Evolutionary conservation across 2,888 invertebrate species (phyloP), one percentile per base, ranked within the genome.

Genomic region (Drosophila siamana): DNA sequence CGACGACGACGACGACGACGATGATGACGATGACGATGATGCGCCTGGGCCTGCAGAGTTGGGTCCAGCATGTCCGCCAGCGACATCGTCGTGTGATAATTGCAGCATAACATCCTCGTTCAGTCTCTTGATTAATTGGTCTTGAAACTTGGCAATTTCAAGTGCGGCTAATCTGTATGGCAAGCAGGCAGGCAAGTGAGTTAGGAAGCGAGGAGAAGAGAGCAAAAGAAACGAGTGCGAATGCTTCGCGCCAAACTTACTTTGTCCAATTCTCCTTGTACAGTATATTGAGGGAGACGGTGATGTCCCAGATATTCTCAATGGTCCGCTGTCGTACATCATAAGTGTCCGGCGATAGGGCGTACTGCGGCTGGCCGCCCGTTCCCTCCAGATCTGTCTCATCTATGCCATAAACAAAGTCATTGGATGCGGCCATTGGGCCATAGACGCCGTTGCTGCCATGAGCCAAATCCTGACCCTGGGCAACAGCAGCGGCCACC

Each of bases 291-390:
- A 97, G 93, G 68, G 95, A 95, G 76, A 96, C 96, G 2, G 98
- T 98, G 73, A 97, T 96, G 91, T 97, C 96, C 98, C 98, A 98
- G 89, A 98, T 96, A 92, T 96, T 97, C 92, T 97, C 96, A 48
- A 97, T 97, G 11, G 97, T 96, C 88, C 93, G 93, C 46, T 94
- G 94, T 46, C 95, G 93, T 24, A 94, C 94, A 78, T 94, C 94
- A 77, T 94, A 90, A 55, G 92, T 92, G 81, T 92, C 92, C 78
- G 90, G 90, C 69, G 91, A 90, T 77, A 92, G 82, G 62, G 91
- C 88, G 71, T 86, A 87, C 74, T 89, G 90, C 43, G 91, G 89
- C 68, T 73, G 78, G 8, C 63, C 67, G 33, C 60, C 73, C 19
- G 52, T 69, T 60, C 64, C 61, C 28, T 76, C 88, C 66, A 79